Conservation (phyloP, 2,113 vertebrate genomes). For the Axis porcinus region DNA sequence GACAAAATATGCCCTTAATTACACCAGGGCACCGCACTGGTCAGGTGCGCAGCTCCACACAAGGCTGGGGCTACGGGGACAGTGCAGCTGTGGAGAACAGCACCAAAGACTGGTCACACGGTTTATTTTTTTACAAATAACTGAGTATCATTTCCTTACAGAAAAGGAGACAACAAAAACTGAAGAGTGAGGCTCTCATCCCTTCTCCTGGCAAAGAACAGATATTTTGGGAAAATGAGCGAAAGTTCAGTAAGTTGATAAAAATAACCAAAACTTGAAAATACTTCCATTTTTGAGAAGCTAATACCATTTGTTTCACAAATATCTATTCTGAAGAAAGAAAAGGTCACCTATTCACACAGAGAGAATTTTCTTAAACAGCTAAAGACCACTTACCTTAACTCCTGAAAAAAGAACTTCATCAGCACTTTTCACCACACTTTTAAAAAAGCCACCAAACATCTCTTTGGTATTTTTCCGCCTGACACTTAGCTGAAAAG, state of each 20-base stretch:
- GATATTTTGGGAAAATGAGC: not conserved
- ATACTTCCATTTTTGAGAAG: not conserved
- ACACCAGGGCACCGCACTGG: not conserved
- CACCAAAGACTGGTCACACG: not conserved
- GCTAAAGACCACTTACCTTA: slow-evolving; percentile 83
- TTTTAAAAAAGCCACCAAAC: slow-evolving; percentile 98
- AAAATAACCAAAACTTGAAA: not conserved
- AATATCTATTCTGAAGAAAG: not conserved
- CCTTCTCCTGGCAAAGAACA: not conserved
- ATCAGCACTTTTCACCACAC: slow-evolving; percentile 94
- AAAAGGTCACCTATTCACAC: not conserved
- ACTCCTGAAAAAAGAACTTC: slow-evolving; percentile 96
- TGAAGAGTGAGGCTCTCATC: not conserved
- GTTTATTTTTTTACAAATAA: not conserved
- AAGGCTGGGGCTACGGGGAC: not conserved
- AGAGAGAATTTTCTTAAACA: not conserved
- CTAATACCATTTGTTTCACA: not conserved
- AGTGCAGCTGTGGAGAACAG: not conserved
- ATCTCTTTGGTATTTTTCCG: slow-evolving; percentile 97
- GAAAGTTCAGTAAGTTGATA: not conserved
- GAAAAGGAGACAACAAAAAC: not conserved
- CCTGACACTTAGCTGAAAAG: slow-evolving; percentile 90
- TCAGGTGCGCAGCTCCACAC: not conserved
- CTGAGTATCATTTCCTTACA: not conserved
- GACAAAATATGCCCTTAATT: not conserved